These are phyloP conservation scores for Sebastes schlegelii DNA, from an alignment of 2,113 vertebrate species.

Conservation along the genomic window DNA sequence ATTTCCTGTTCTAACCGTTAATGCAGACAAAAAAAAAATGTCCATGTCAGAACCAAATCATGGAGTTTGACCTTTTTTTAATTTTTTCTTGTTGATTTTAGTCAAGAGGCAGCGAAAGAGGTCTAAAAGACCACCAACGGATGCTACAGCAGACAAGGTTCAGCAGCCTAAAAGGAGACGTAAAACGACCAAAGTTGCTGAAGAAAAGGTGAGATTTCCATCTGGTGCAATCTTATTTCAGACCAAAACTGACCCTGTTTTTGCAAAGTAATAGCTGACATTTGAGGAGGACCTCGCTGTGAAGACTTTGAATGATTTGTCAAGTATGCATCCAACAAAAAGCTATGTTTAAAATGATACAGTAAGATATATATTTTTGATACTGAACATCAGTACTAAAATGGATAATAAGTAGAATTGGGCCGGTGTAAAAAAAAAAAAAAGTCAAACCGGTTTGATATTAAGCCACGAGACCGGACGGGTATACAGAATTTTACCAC, in stretches of 20 bases:
- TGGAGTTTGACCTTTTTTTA: background rate
- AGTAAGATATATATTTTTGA: background rate
- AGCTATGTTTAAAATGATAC: background rate
- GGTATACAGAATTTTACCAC: no score
- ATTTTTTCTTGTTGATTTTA: conserved; percentile 29
- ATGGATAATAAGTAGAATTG: background rate
- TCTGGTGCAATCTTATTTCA: no score
- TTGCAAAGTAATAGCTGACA: background rate
- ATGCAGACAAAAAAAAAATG: background rate
- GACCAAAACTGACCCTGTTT: no score
- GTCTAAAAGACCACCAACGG: conserved; percentile 42
- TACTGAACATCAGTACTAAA: background rate
- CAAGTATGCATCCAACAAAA: background rate
- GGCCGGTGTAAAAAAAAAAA: no score
- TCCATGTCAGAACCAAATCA: background rate
- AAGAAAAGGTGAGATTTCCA: conserved; percentile 59
- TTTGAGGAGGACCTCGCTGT: background rate
- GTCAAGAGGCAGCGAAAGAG: conserved; percentile 63
- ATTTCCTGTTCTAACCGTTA: background rate
- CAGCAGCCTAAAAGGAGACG: conserved; percentile 67
- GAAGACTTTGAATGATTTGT: background rate
- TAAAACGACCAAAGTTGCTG: conserved; percentile 53
- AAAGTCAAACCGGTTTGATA: no score
- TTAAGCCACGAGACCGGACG: no score
- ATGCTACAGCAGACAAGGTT: conserved; percentile 11